phyloP scores from a whole-genome alignment of 1,140 invertebrate genomes.

The Drosophila orena region DNA sequence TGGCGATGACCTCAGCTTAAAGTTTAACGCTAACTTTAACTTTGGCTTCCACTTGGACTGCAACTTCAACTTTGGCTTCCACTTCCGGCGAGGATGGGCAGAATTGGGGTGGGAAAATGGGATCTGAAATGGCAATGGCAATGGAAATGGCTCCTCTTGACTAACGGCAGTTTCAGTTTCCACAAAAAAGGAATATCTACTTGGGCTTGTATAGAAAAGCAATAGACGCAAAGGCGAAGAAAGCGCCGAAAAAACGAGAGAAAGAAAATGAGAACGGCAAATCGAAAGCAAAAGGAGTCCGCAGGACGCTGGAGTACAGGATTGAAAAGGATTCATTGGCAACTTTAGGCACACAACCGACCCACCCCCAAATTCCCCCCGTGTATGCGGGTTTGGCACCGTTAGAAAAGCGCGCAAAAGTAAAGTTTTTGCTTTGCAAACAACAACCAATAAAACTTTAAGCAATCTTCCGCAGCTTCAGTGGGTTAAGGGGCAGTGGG shows the following conservation, averaged over 20 bases:
- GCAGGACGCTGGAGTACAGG: conserved; percentile 18
- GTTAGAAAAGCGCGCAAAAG: conserved; percentile 74
- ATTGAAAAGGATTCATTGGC: conserved; percentile 47
- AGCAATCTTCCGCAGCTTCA: conserved; percentile 78
- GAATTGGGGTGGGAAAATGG: conserved; percentile 8
- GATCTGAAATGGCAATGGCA: conserved; percentile 19
- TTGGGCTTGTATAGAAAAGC: conserved; percentile 11
- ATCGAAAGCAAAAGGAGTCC: conserved; percentile 62
- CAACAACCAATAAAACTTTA: conserved; percentile 83
- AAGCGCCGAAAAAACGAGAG: background rate
- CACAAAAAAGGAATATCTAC: conserved; percentile 21
- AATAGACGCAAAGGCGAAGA: conserved; percentile 7
- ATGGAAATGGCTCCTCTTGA: conserved; percentile 49
- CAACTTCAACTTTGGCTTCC: conserved; percentile 36
- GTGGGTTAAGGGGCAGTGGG: conserved; percentile 44
- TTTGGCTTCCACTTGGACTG: conserved; percentile 25
- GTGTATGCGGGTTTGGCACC: conserved; percentile 46
- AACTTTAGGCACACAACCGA: conserved; percentile 59
- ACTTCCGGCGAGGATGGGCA: conserved; percentile 37
- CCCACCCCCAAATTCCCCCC: background rate
- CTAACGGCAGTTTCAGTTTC: conserved; percentile 75
- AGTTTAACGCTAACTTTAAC: conserved; percentile 21
- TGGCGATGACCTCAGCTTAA: conserved; percentile 7
- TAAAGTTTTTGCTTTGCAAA: conserved; percentile 83
- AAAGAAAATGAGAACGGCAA: conserved; percentile 5